These are phyloP conservation scores for Colistium nudipinnis DNA, from an alignment of 2,113 vertebrate species.

Conservation along the genomic window DNA sequence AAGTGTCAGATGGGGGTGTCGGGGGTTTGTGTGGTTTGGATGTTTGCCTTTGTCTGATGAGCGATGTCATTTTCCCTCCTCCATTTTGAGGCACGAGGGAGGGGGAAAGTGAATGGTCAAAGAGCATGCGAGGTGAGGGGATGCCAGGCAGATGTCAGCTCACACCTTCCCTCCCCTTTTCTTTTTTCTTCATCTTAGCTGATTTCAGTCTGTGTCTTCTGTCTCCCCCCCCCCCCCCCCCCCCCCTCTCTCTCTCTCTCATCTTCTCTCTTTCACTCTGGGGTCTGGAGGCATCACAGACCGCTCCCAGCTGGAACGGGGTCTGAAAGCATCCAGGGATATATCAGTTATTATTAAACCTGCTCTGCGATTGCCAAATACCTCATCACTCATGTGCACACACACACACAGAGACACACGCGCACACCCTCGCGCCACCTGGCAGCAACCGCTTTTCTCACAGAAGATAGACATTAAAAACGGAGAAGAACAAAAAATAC, in stretches of 20 bases:
- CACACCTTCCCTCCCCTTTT: slow-evolving; percentile 66
- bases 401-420: slow-evolving; percentile 14
- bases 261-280: slow-evolving; percentile 53
- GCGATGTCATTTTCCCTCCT: slow-evolving; percentile 74
- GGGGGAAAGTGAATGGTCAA: slow-evolving; percentile 53
- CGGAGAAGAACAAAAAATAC: slow-evolving; percentile 55
- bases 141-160: slow-evolving; percentile 76
- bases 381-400: slow-evolving; percentile 63
- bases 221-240: slow-evolving; percentile 36
- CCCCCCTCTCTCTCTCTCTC: slow-evolving; percentile 24
- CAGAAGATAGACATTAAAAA: slow-evolving; percentile 65
- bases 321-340: slow-evolving; percentile 70
- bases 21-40: slow-evolving; percentile 72
- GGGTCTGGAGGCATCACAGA: slow-evolving; percentile 64
- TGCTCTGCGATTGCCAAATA: slow-evolving; percentile 69
- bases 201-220: slow-evolving; percentile 36
- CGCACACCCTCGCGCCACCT: slow-evolving; percentile 67
- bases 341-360: slow-evolving; percentile 75
- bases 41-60: slow-evolving; percentile 72
- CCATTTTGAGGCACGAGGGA: slow-evolving; percentile 61
- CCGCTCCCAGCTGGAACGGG: slow-evolving; percentile 70
- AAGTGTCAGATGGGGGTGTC: slow-evolving; percentile 72
- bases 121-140: slow-evolving; percentile 73
- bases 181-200: slow-evolving; percentile 45
- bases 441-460: slow-evolving; percentile 63